These are phyloP conservation scores for Zelleria hepariella DNA, from an alignment of 2,888 invertebrate species.

Conservation along the genomic window DNA sequence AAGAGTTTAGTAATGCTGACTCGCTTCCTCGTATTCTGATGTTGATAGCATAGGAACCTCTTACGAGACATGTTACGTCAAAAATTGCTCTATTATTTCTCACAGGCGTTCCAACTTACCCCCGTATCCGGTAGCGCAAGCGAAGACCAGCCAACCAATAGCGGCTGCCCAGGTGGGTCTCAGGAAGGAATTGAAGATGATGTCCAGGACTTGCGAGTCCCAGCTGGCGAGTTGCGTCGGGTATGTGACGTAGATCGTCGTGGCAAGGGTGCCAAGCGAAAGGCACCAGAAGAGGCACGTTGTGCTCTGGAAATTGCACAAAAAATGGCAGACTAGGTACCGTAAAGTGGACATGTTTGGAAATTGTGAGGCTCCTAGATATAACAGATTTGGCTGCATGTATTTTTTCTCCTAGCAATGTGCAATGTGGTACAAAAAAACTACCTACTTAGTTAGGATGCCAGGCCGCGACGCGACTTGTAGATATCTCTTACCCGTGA, in stretches of 20 bases:
- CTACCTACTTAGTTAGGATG: no score
- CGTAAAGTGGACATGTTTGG: no score
- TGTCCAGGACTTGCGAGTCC: conserved; percentile 28
- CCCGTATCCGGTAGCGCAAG: conserved; percentile 58
- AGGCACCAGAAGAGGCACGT: conserved; percentile 23
- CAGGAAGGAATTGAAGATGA: conserved; percentile 45
- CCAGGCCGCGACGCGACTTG: no score
- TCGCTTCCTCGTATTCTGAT: no score
- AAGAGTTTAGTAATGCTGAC: no score
- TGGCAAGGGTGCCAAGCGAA: conserved; percentile 15
- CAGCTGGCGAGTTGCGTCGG: background rate
- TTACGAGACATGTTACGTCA: background rate
- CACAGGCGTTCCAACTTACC: conserved; percentile 26
- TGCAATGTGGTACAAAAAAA: no score
- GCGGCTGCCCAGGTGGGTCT: conserved; percentile 52
- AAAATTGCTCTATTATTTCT: background rate
- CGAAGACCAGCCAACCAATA: conserved; percentile 56
- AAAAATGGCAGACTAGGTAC: background rate
- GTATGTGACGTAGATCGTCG: conserved; percentile 17
- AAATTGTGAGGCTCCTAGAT: no score
- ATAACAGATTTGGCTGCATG: no score
- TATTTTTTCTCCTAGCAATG: no score
- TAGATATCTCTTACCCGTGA: no score
- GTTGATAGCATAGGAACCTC: background rate
- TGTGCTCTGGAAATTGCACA: conserved; percentile 21